These are phyloP conservation scores for Psittacus erithacus DNA, from an alignment of 2,113 vertebrate genomes.

Conservation along the genomic window DNA sequence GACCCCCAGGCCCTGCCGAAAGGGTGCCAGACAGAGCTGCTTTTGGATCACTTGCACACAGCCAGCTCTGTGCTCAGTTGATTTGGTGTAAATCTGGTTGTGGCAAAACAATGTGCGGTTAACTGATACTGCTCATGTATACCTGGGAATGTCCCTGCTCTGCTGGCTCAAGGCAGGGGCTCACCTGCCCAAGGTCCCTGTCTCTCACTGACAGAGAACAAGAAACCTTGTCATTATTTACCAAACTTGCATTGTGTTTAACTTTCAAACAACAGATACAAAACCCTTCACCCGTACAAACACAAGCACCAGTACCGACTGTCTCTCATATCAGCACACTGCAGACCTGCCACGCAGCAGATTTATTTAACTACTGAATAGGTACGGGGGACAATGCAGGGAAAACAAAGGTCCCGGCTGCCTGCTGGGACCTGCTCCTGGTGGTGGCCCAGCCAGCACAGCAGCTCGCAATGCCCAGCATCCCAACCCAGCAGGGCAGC, in stretches of 20 bases:
- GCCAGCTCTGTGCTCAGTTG: not conserved
- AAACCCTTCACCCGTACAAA: constrained; percentile 24
- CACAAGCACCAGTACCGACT: not conserved
- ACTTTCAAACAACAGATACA: not conserved
- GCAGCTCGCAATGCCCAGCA: not conserved
- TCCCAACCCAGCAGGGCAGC: not conserved
- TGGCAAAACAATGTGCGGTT: fast-evolving
- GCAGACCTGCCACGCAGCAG: constrained; percentile 28
- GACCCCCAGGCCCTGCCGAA: not conserved
- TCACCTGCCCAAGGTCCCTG: not conserved
- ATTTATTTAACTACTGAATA: constrained; percentile 39
- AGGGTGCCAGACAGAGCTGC: not conserved
- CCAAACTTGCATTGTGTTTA: not conserved
- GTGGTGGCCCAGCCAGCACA: constrained; percentile 25
- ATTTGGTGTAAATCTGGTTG: not conserved
- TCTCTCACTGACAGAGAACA: not conserved
- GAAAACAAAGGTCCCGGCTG: constrained; percentile 46
- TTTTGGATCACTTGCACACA: not conserved
- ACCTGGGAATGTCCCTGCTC: not conserved
- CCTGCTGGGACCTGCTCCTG: constrained; percentile 35
- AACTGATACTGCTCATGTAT: fast-evolving
- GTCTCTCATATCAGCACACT: constrained; percentile 40
- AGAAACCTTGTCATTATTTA: not conserved
- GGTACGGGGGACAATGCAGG: constrained; percentile 12
- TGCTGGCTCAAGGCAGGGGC: not conserved